Evolutionary conservation across 2,888 invertebrate genomes (phyloP), one percentile per base, ranked within the genome.

Genomic region (Hirtodrosophila cameraria): DNA sequence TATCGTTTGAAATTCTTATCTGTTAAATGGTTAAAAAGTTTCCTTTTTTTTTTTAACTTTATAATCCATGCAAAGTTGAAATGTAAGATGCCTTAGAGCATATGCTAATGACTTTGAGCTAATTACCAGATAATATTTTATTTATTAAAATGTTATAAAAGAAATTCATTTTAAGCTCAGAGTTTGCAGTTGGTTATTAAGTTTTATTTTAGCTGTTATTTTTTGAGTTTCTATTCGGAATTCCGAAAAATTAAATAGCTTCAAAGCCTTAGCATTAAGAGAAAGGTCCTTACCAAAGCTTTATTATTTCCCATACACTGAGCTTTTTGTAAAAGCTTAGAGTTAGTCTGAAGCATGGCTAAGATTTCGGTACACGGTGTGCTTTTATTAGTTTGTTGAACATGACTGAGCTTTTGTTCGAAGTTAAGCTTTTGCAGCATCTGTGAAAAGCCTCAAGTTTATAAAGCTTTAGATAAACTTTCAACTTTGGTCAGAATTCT

Each of bases 101-200:
- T 8, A 12, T 12, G 27, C 28, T 61, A 61, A 57, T 33, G 28
- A 49, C 41, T 42, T 25, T 33, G 2, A 35, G 25, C 23, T 48
- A 60, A 67, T 67, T 52, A 49, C 52, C 35, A 48, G 35, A 28
- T 43, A 41, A 49, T 60, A 30, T 30, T 41, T 28, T n/a, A 3
- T 20, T n/a, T 13, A 7, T 5, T 9, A 12, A 28, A 39, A 58
- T 2, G 7, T 12, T 7, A 1, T 23, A 7, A 23, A 8, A 15
- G 12, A 39, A 25, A 43, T 36, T 9, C 27, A 13, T 35, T 50
- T 41, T 18, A 38, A 9, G 12, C 11, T 13, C 8, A 7, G 8
- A 15, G n/a, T 7, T 35, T 59, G 9, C 12, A 16, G 5, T 15
- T 13, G 27, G 50, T 62, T 27, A 28, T 36, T 36, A 16, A 42